These are phyloP conservation scores for Cheiracanthium punctorium DNA, from an alignment of 2,888 invertebrate species.

Conservation along the genomic window DNA sequence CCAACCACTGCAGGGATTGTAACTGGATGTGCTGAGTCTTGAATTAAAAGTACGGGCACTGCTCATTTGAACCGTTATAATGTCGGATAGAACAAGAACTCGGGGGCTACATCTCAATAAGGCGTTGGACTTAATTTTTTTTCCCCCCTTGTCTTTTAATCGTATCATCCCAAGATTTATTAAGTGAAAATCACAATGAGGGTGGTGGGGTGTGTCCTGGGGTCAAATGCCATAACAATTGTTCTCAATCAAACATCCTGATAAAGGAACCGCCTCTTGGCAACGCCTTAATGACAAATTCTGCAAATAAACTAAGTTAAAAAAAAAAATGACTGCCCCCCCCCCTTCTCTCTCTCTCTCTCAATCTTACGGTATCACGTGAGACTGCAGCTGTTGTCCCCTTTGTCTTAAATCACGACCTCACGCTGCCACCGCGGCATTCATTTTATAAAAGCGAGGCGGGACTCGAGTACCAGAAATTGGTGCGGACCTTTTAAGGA, in stretches of 20 bases:
- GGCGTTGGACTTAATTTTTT: too few species aligned
- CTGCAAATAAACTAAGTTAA: constrained; percentile 35
- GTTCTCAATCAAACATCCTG: constrained; percentile 41
- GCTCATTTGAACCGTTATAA: too few species aligned
- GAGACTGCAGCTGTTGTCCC: constrained; percentile 37
- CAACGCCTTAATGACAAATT: constrained; percentile 55
- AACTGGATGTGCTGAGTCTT: too few species aligned
- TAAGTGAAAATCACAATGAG: too few species aligned
- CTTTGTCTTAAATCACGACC: constrained; percentile 67
- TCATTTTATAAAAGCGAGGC: constrained; percentile 37
- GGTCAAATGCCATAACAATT: constrained; percentile 45
- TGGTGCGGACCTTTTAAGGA: constrained; percentile 63
- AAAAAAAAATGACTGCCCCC: constrained; percentile 11
- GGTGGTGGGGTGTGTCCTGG: constrained; percentile 32
- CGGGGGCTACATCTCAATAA: too few species aligned
- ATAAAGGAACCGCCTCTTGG: constrained; percentile 52
- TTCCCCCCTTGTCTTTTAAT: too few species aligned
- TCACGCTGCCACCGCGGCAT: constrained; percentile 24
- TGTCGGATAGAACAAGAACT: too few species aligned
- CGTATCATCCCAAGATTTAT: too few species aligned
- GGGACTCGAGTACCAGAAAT: constrained; percentile 38
- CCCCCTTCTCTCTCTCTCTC: background rate
- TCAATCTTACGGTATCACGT: constrained; percentile 21
- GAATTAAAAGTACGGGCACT: too few species aligned
- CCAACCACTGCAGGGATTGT: too few species aligned